These are phyloP conservation scores for Andinoacara biseriatus DNA, from an alignment of 2,113 vertebrate species.

Conservation along the genomic window DNA sequence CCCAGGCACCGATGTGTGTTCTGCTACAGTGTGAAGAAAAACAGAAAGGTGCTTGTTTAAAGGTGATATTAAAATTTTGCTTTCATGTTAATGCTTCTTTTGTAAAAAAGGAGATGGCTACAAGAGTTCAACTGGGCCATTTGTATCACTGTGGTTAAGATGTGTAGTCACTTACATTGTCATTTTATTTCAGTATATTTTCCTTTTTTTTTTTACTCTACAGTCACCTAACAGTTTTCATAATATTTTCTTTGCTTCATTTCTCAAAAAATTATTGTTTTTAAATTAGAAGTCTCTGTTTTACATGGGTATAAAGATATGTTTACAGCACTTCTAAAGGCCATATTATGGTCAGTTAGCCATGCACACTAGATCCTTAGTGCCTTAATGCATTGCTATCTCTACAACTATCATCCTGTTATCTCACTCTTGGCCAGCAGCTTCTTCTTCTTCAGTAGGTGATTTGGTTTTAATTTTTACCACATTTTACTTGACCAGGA, in stretches of 20 bases:
- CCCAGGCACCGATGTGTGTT: background rate
- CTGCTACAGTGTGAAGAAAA: constrained; percentile 21
- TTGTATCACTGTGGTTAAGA: constrained; percentile 7
- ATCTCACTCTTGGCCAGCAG: background rate
- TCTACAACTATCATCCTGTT: constrained; percentile 14
- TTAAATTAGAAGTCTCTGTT: constrained; percentile 20
- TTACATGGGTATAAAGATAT: constrained; percentile 15
- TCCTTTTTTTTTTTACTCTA: constrained; percentile 37
- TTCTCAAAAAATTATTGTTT: background rate
- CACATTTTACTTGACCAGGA: constrained; percentile 46
- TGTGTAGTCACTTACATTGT: constrained; percentile 13
- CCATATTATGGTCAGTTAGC: constrained; percentile 14
- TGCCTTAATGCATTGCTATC: constrained; percentile 43
- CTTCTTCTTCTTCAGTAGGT: constrained; percentile 8
- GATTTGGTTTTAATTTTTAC: constrained; percentile 26
- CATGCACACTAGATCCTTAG: constrained; percentile 17
- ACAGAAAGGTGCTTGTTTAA: constrained; percentile 5
- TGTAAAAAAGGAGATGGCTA: constrained; percentile 4
- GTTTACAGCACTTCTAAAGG: constrained; percentile 68
- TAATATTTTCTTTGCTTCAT: background rate
- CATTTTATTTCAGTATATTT: constrained; percentile 8
- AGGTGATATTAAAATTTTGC: background rate
- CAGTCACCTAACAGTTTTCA: constrained; percentile 3
- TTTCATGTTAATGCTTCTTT: constrained; percentile 2
- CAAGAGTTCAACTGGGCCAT: constrained; percentile 13